phyloP scores from a whole-genome alignment of 2,113 vertebrate genomes.

The Ceyx margarethae region DNA sequence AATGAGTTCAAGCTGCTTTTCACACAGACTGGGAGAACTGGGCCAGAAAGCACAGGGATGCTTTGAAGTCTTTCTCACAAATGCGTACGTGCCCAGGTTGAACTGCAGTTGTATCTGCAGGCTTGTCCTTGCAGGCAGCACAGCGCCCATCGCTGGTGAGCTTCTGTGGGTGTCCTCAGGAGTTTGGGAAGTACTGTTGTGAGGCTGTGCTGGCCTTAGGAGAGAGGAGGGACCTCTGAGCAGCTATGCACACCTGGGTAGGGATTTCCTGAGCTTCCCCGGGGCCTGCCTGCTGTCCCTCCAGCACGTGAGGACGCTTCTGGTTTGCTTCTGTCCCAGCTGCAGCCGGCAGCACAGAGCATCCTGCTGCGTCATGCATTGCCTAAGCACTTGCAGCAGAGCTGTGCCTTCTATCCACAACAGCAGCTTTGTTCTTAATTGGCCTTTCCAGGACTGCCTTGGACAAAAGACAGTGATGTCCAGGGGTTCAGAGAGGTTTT shows the following conservation, averaged over 20 bases:
- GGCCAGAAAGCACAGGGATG: neutral
- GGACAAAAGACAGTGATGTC: neutral
- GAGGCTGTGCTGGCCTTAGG: neutral
- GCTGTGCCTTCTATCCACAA: neutral
- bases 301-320: neutral
- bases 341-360: neutral
- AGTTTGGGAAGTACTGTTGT: neutral
- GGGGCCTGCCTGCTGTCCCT: neutral
- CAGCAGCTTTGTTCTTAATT: neutral
- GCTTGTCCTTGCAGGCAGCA: neutral
- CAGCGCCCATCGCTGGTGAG: fast-evolving
- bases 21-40: neutral
- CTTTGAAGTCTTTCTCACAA: neutral
- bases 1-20: neutral
- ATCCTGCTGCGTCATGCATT: neutral
- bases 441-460: neutral
- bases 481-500: neutral
- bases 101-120: neutral
- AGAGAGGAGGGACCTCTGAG: neutral
- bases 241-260: fast-evolving
- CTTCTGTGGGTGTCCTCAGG: neutral
- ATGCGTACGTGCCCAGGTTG: fast-evolving
- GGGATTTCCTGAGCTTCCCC: neutral
- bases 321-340: neutral
- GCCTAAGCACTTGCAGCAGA: neutral